Evolutionary conservation across 2,888 invertebrate species (phyloP), one percentile per base, ranked within the genome.

Genomic region (Cartodere bifasciata): DNA sequence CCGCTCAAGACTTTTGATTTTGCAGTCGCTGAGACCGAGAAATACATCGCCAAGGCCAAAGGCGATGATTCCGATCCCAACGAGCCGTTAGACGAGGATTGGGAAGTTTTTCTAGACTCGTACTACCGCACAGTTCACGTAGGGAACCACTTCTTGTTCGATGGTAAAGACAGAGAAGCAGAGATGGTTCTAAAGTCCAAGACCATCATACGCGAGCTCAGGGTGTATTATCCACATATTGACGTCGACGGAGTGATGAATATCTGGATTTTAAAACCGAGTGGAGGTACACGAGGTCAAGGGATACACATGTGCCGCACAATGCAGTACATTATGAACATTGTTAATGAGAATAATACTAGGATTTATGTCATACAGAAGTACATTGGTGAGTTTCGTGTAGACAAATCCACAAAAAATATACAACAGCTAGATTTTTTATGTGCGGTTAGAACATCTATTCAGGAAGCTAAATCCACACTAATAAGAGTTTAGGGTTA

Each of bases 261-360:
- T 58, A 73, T 88, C 42, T 91, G 90, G 90, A 87, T 91, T 37
- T 67, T 91, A 23, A 91, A 91, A 54, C 90, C 90, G 1, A 79
- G 78, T 2, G 76, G 78, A 47, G 75, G 80, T 41, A 84, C 82
- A 16, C 68, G 87, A 47, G 90, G 90, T 0, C 65, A 78, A 52
- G 90, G 88, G 3, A 90, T 91, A 40, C 69, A 74, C 40, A 72
- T 90, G 55, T 79, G 81, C 43, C 75, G 80, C 46, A 73, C 75
- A 39, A 60, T 87, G 35, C 72, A 72, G 35, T 76, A 77, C 25
- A 82, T 90, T 40, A 59, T 77, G 35, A 71, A 72, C 23, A 62
- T 72, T 44, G 56, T 76, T 2, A 64, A 64, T 15, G 67, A 63
- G 31, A 65, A 71, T 31, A 66, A 64, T 28, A 65, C 65, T 35